Base-by-base conservation (phyloP, 2,113 vertebrate species). In the Lepisosteus oculatus region DNA sequence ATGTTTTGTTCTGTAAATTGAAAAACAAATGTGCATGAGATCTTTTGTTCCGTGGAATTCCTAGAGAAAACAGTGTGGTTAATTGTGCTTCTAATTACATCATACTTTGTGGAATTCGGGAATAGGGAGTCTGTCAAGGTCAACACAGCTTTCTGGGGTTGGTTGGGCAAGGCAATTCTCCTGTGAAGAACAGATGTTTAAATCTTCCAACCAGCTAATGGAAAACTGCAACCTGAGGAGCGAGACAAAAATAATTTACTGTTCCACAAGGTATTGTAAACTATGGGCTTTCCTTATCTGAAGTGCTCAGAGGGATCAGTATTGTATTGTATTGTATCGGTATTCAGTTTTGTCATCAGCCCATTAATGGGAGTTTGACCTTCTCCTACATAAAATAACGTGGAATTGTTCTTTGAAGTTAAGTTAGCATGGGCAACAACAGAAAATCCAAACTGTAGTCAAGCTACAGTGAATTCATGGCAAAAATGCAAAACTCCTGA, bases 31-130 rank as follows among this genome's bases (percentile, higher is more conserved):
- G 54, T 59, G 17, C 11, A 41, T 41, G 6, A 14, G 68, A 9
- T 15, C 67, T 56, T 8, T 57, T 17, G 54, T 17, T 43, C 17
- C 3, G 8, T 13, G 62, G 62, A n/a, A 43, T 64, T 17, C 62
- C 62, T 43, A 13, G 3, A 4, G n/a, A 51, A 41, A 13, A 55
- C 17, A 6, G 9, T 44, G 17, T 5, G 15, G 68, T 43, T 69
- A 69, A 57, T 59, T 69, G 56, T 44, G 29, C 68, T 13, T 69
- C 43, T 69, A 69, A 69, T 69, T 56, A 69, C 41, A 55, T 57
- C 55, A 59, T 14, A 59, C 55, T 69, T 69, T 55, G 68, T 9
- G 14, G 41, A 6, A 42, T 7, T 42, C 0, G 42, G 68, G 55
- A 29, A 12, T 12, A 7, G 55, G 41, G 3, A 42, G 51, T 68